A percentile compares a stretch with the other conserved stretches of the same genome.
Evolutionary conservation across 2,113 vertebrate genomes (phyloP).

Genomic region (Irena cyanogastra): DNA sequence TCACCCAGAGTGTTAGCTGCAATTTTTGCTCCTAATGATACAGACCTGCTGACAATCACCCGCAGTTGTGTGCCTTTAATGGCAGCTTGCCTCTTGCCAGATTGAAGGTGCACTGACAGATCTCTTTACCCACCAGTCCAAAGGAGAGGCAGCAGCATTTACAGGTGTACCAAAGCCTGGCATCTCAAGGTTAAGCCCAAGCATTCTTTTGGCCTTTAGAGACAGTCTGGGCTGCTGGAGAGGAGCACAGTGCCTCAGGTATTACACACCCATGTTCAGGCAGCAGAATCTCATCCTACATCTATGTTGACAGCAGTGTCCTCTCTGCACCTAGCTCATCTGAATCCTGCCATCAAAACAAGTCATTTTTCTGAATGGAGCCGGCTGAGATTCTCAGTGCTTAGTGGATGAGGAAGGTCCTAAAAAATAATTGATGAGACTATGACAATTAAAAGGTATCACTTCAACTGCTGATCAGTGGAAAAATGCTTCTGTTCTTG

Average conservation of each 20-base stretch:
- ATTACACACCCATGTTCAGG: background rate
- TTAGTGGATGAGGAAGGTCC: background rate
- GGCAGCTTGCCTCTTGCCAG: background rate
- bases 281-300: background rate
- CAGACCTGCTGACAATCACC: background rate
- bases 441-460: background rate
- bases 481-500: background rate
- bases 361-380: background rate
- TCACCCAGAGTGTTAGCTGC: background rate
- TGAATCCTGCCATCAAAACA: background rate
- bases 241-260: background rate
- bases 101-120: background rate
- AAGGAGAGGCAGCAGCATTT: background rate
- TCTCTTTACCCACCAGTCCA: background rate
- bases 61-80: background rate
- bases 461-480: fast-evolving
- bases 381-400: background rate
- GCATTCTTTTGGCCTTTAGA: background rate
- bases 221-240: background rate
- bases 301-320: background rate
- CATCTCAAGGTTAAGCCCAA: background rate
- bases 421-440: background rate
- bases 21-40: background rate
- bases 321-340: background rate
- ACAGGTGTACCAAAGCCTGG: background rate